Conservation (phyloP, 2,113 vertebrate species). For the Athene cunicularia region DNA sequence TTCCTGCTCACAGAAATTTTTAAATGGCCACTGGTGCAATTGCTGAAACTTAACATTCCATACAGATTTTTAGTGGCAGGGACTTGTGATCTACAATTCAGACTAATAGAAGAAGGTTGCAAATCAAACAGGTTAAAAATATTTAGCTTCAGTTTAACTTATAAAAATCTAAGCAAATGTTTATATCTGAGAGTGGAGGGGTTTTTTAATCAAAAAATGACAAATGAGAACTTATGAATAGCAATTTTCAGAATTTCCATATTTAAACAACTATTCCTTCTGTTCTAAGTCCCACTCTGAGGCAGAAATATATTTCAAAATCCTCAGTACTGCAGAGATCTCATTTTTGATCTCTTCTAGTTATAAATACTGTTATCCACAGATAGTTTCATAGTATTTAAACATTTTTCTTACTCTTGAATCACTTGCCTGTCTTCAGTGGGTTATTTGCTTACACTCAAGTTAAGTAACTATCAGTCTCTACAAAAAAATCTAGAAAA, state of each 20-base stretch:
- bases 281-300: background rate
- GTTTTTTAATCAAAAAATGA: background rate
- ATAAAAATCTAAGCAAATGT: background rate
- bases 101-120: background rate
- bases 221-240: background rate
- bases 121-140: background rate
- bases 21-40: background rate
- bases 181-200: background rate
- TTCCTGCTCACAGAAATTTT: background rate
- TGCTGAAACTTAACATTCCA: background rate
- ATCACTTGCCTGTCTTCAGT: background rate
- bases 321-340: background rate
- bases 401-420: background rate
- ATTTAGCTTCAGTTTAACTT: background rate
- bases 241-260: accelerated
- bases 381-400: background rate
- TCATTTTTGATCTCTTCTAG: background rate
- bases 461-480: background rate
- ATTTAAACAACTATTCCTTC: background rate
- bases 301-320: background rate
- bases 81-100: background rate
- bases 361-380: background rate
- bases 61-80: background rate
- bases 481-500: background rate
- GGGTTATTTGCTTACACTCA: background rate